phyloP scores from a whole-genome alignment of 2,113 vertebrate genomes.

The Periophthalmodon schlosseri region DNA sequence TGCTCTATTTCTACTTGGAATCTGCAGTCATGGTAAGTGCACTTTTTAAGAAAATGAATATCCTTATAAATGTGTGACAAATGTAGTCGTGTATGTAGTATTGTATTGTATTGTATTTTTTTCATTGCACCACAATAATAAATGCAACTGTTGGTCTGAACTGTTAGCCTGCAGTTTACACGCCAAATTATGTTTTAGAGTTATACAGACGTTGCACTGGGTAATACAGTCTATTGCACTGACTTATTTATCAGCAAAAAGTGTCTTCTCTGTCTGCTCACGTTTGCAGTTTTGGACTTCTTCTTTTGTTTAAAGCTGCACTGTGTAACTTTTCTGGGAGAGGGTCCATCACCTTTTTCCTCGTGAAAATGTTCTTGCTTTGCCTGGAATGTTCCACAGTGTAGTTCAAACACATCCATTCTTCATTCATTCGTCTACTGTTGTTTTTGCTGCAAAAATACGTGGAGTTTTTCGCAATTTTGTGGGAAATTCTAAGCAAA shows the following conservation, averaged over 20 bases:
- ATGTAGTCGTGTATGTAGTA: no score
- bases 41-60: background rate
- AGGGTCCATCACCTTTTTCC: no score
- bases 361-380: no score
- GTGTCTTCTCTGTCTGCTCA: background rate
- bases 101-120: background rate
- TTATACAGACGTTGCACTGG: background rate
- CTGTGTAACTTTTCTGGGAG: background rate
- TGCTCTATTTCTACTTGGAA: background rate
- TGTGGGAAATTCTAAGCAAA: background rate
- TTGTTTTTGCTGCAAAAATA: no score
- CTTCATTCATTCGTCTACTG: no score
- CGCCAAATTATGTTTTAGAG: background rate
- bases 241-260: background rate
- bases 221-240: background rate
- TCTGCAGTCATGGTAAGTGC: background rate
- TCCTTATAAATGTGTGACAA: background rate
- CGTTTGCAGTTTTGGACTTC: background rate
- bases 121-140: background rate
- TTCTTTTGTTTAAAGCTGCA: background rate
- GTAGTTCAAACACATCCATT: no score
- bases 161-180: background rate
- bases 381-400: no score
- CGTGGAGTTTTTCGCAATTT: no score
- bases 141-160: background rate